phyloP scores from a whole-genome alignment of 1,140 invertebrate species.

The Bombus terrestris region DNA sequence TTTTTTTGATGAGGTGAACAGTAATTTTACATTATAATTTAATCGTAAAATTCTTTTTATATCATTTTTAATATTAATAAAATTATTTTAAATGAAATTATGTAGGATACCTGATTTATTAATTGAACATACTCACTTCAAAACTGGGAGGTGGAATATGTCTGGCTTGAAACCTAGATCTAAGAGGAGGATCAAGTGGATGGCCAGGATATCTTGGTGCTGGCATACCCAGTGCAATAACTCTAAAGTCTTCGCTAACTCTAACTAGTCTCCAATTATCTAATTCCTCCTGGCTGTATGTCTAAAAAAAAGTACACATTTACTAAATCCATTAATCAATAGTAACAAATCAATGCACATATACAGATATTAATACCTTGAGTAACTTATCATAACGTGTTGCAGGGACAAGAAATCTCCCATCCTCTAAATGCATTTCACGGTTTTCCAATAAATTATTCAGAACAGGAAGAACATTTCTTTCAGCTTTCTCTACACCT shows the following conservation, averaged over 20 bases:
- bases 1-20: not conserved
- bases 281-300: slow-evolving; percentile 90
- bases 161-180: slow-evolving; percentile 97
- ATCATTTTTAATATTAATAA: not conserved
- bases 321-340: slow-evolving; percentile 32
- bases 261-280: slow-evolving; percentile 93
- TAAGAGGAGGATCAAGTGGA: slow-evolving; percentile 96
- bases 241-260: slow-evolving; percentile 95
- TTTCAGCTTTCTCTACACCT: slow-evolving; percentile 98
- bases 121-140: slow-evolving; percentile 81
- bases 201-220: slow-evolving; percentile 94
- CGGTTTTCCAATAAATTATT: slow-evolving; percentile 99
- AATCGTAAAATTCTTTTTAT: not conserved
- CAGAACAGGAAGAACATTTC: slow-evolving; percentile 98
- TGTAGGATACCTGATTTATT: not conserved
- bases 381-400: slow-evolving; percentile 95
- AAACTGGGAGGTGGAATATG: slow-evolving; percentile 87
- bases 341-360: slow-evolving; percentile 8
- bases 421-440: slow-evolving; percentile 99
- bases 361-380: slow-evolving; percentile 83
- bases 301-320: slow-evolving; percentile 82
- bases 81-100: not conserved
- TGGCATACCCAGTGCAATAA: slow-evolving; percentile 94
- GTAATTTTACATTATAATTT: not conserved
- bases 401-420: slow-evolving; percentile 94